Conservation (phyloP, 2,113 vertebrate genomes). For the Myxocyprinus asiaticus region DNA sequence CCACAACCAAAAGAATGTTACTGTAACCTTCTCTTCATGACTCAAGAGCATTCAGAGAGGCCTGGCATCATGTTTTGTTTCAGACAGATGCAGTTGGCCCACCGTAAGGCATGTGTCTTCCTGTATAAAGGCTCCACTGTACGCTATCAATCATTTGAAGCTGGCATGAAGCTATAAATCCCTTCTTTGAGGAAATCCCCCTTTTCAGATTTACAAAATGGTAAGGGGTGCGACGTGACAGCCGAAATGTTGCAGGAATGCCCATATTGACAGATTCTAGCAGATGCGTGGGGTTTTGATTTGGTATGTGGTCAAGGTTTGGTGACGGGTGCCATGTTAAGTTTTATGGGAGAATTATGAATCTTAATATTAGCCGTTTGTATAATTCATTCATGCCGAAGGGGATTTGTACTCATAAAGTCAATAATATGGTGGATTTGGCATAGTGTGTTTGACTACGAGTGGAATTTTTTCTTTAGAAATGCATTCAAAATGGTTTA, state of each 20-base stretch:
- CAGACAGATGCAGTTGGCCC: constrained; percentile 74
- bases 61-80: constrained; percentile 70
- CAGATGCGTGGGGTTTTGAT: too few relatives aligned
- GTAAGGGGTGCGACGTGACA: constrained; percentile 45
- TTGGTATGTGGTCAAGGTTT: neutral
- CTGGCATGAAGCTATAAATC: constrained; percentile 72
- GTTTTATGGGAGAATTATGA: constrained; percentile 25
- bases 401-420: constrained; percentile 2
- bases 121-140: constrained; percentile 76
- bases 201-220: constrained; percentile 64
- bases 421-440: too few relatives aligned
- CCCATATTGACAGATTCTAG: too few relatives aligned
- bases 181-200: constrained; percentile 70
- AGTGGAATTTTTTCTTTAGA: too few relatives aligned
- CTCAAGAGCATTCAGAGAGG: constrained; percentile 64
- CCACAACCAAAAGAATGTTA: constrained; percentile 85
- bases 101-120: constrained; percentile 73
- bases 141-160: constrained; percentile 76
- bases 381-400: constrained; percentile 26
- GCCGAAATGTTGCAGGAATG: constrained; percentile 23
- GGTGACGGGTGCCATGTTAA: constrained; percentile 23
- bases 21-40: constrained; percentile 73
- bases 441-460: too few relatives aligned
- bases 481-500: too few relatives aligned
- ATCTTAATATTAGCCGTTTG: constrained; percentile 34